phyloP scores from a whole-genome alignment of 2,888 invertebrate genomes.

The Drosophila flavopinicola region DNA sequence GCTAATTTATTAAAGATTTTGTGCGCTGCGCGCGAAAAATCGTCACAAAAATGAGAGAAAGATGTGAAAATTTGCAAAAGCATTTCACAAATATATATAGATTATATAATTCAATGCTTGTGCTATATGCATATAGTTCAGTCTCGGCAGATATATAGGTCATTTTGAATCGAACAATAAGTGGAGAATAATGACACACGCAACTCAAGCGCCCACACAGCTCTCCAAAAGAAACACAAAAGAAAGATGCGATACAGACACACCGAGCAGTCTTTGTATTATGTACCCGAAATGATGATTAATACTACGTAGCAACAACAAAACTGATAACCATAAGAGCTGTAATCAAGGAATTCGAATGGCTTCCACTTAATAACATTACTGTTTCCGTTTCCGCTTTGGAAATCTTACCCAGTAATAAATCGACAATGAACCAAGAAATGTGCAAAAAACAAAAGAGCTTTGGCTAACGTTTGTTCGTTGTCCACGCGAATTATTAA shows the following conservation, averaged over 20 bases:
- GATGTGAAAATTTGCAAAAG: slow-evolving; percentile 14
- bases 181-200: slow-evolving; percentile 3
- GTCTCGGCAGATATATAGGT: background rate
- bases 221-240: background rate
- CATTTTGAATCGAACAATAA: slow-evolving; percentile 3
- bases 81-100: slow-evolving; percentile 3
- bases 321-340: slow-evolving; percentile 5
- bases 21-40: slow-evolving; percentile 22
- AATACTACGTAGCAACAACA: slow-evolving; percentile 45
- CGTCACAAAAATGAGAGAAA: slow-evolving; percentile 17
- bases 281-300: slow-evolving; percentile 49
- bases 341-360: slow-evolving; percentile 13
- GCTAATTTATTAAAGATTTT: slow-evolving; percentile 41
- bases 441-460: background rate
- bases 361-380: background rate
- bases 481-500: slow-evolving; percentile 29
- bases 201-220: slow-evolving; percentile 27
- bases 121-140: slow-evolving; percentile 1
- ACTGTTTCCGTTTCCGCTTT: slow-evolving; percentile 1
- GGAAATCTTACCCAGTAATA: background rate
- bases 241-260: slow-evolving; percentile 13
- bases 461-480: slow-evolving; percentile 8
- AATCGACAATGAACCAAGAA: slow-evolving; percentile 2
- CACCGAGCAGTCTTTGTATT: slow-evolving; percentile 35
- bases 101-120: slow-evolving; percentile 34